Percentiles rank a stretch among this genome's conserved stretches.
phyloP scores from a whole-genome alignment of 2,888 invertebrate species.

The Pristionchus japonicus region DNA sequence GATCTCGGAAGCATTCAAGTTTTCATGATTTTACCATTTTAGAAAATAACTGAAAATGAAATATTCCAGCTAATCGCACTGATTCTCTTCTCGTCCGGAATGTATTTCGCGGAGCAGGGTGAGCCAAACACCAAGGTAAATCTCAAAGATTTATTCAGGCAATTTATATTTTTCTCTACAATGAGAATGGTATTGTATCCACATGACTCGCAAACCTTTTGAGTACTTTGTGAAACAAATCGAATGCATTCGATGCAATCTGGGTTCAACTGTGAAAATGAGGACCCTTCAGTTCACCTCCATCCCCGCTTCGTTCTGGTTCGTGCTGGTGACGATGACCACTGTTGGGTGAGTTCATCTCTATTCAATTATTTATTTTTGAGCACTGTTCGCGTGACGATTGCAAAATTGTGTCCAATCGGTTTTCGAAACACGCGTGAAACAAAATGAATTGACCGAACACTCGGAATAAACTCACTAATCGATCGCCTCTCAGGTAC shows the following conservation, averaged over 20 bases:
- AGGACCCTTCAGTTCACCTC: slow-evolving; percentile 63
- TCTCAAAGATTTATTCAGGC: too few species aligned
- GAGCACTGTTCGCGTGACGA: background rate
- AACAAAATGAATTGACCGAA: background rate
- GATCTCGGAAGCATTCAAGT: background rate
- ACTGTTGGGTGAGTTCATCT: slow-evolving; percentile 73
- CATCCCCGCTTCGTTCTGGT: slow-evolving; percentile 75
- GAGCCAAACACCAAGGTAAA: slow-evolving; percentile 70
- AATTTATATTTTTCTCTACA: background rate
- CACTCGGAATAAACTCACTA: background rate
- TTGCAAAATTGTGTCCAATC: background rate
- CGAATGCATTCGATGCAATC: background rate
- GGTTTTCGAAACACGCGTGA: background rate
- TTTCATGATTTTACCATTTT: background rate
- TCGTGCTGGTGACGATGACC: slow-evolving; percentile 74
- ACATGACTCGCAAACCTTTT: background rate
- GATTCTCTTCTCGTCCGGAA: slow-evolving; percentile 77
- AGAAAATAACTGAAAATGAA: background rate
- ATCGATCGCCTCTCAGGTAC: slow-evolving; percentile 59
- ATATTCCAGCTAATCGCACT: slow-evolving; percentile 72
- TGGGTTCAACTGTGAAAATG: background rate
- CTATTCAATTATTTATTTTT: too few species aligned
- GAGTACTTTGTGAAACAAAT: background rate
- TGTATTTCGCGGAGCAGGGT: slow-evolving; percentile 78
- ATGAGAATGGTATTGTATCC: background rate